Evolutionary conservation across 2,113 vertebrate species (phyloP).

Genomic region (Toxostoma redivivum): DNA sequence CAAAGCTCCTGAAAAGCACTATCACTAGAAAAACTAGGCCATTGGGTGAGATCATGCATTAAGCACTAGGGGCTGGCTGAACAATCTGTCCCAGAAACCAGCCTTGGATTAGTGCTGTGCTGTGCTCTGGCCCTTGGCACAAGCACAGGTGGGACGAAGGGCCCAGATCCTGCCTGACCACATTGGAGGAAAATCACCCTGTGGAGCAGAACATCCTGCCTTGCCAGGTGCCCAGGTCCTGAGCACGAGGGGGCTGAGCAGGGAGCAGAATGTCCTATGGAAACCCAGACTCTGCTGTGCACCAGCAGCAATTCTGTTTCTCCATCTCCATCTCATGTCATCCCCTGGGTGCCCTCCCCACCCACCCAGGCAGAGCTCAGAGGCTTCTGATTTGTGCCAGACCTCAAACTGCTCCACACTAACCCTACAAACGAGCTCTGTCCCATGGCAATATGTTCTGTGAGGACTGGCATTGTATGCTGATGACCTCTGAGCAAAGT

Average conservation of each 20-base stretch:
- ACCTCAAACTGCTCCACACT: background rate
- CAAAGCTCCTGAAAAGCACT: slow-evolving; percentile 53
- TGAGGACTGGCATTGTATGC: background rate
- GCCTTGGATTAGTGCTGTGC: slow-evolving; percentile 36
- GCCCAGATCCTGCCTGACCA: background rate
- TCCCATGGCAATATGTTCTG: background rate
- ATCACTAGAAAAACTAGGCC: slow-evolving; percentile 56
- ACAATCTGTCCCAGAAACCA: slow-evolving; percentile 56
- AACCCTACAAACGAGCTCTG: background rate
- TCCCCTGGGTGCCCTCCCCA: background rate
- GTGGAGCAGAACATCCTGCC: background rate
- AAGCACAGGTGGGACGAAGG: slow-evolving; percentile 11
- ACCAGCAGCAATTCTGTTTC: background rate
- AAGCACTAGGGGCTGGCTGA: slow-evolving; percentile 58
- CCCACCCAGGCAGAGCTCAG: background rate
- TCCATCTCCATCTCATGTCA: background rate
- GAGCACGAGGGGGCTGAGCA: fast-evolving
- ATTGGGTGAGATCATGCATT: slow-evolving; percentile 57
- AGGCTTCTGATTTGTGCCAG: background rate
- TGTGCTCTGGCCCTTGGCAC: slow-evolving; percentile 40
- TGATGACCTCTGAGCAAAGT: background rate
- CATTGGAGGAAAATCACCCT: background rate
- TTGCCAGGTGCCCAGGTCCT: background rate
- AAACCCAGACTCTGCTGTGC: background rate
- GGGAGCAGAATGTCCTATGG: background rate